These are phyloP conservation scores for Aproaerema taeniolella DNA, from an alignment of 2,888 invertebrate species.

Conservation along the genomic window DNA sequence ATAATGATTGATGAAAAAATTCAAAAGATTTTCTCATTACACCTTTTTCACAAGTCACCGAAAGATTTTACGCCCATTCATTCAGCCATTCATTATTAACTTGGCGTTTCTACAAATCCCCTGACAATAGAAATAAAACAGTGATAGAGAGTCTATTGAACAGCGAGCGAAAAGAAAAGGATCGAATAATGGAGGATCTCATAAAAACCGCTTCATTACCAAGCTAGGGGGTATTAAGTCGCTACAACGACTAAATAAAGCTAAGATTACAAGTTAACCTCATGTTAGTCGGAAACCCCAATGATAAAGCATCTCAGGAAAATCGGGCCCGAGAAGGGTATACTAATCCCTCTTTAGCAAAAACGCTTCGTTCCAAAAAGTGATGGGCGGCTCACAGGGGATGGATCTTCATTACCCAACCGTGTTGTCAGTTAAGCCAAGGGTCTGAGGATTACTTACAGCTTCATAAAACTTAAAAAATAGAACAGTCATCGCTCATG, in stretches of 20 bases:
- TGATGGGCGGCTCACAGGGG: constrained; percentile 72
- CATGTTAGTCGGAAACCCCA: constrained; percentile 74
- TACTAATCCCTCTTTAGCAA: constrained; percentile 77
- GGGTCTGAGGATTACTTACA: constrained; percentile 63
- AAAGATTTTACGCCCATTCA: no score
- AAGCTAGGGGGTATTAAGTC: constrained; percentile 63
- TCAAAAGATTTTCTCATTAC: no score
- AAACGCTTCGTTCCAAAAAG: constrained; percentile 76
- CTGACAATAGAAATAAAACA: constrained; percentile 33
- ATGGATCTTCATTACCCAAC: constrained; percentile 72
- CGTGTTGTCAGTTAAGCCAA: constrained; percentile 72
- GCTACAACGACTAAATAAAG: constrained; percentile 71
- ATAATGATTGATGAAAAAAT: no score
- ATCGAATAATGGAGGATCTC: constrained; percentile 53
- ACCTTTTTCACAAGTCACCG: no score
- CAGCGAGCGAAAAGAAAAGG: constrained; percentile 26
- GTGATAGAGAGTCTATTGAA: constrained; percentile 24
- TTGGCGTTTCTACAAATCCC: constrained; percentile 21
- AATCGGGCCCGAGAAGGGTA: constrained; percentile 70
- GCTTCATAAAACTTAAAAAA: constrained; percentile 63
- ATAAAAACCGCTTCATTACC: constrained; percentile 67
- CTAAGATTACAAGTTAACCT: constrained; percentile 78
- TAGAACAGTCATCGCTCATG: constrained; percentile 4
- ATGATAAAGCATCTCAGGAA: constrained; percentile 76
- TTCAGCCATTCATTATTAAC: constrained; percentile 18